Evolutionary conservation across 37 sponge, comb jelly and placozoan genomes (phyloP).

Genomic region (Eunapius fragilis): DNA sequence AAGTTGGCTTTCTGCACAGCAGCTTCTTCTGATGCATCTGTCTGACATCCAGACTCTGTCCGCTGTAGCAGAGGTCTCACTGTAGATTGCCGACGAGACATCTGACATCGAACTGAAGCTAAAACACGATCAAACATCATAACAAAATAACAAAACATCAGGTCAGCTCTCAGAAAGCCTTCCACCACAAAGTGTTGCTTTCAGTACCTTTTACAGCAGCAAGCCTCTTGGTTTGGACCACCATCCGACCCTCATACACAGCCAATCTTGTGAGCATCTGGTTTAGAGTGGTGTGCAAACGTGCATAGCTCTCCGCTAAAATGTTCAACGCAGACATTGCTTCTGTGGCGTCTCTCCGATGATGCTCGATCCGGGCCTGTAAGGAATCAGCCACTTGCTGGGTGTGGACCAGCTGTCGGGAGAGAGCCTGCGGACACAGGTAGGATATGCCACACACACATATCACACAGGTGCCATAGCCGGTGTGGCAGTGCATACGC

Average conservation of each 20-base stretch:
- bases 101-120: too few relatives aligned
- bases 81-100: too few relatives aligned
- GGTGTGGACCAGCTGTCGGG: conserved; percentile 1
- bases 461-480: too few relatives aligned
- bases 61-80: too few relatives aligned
- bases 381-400: neutral
- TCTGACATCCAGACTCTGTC: neutral
- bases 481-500: too few relatives aligned
- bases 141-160: too few relatives aligned
- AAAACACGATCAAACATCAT: too few relatives aligned
- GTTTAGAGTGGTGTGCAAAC: conserved; percentile 14
- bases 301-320: neutral
- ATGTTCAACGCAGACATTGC: neutral
- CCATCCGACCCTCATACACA: conserved; percentile 34
- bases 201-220: conserved; percentile 34
- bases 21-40: neutral
- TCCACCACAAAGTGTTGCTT: neutral
- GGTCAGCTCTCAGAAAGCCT: neutral
- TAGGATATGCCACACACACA: too few relatives aligned
- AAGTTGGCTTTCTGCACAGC: neutral
- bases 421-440: conserved; percentile 9
- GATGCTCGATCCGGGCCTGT: neutral
- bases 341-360: neutral
- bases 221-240: neutral
- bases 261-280: conserved; percentile 35